Evolutionary conservation across 2,113 vertebrate genomes (phyloP), one percentile per base, ranked within the genome.

Genomic region (Petrocephalus microphthalmus): DNA sequence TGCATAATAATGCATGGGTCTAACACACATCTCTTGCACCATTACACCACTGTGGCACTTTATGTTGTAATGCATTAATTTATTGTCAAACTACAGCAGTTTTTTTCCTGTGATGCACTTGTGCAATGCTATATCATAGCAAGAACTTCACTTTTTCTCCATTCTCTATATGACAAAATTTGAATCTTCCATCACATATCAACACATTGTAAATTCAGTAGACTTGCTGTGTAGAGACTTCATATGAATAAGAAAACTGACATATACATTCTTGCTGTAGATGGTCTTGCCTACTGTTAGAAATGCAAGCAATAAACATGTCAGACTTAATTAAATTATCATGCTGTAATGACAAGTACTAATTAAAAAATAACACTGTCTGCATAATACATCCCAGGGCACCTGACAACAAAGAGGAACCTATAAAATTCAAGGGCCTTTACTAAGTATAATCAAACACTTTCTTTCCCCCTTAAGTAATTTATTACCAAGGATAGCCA

Each of bases 361-460:
- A 88, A 88, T 88, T 84, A 88, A 88, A 86, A 84, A 86, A 89
- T 22, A 52, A 89, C 47, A 71, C 81, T 87, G 85, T 60, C 53
- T 89, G 60, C 17, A 22, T 87, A 84, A 82, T 89, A 87, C 51
- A 87, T 89, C 88, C 84, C 84, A 51, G 81, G 85, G 71, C 53
- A 87, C 52, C 52, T 86, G 88, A 89, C 56, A 89, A 89, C 74
- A 42, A 87, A 87, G 71, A 87, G 74, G 15, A 87, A 42, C 52
- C 84, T 89, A 89, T 89, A 87, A 89, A 86, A 86, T 82, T 53
- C 52, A 82, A 52, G 67, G 85, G 64, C 88, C 85, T 85, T 89
- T 87, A 33, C 88, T 19, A 87, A 87, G 87, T 89, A 57, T 82
- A 89, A 89, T 89, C 84, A 89, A 87, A 53, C 15, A 51, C 67